Evolutionary conservation across 2,888 invertebrate genomes (phyloP), one percentile per base, ranked within the genome.

Genomic region (Pasiphila rectangulata): DNA sequence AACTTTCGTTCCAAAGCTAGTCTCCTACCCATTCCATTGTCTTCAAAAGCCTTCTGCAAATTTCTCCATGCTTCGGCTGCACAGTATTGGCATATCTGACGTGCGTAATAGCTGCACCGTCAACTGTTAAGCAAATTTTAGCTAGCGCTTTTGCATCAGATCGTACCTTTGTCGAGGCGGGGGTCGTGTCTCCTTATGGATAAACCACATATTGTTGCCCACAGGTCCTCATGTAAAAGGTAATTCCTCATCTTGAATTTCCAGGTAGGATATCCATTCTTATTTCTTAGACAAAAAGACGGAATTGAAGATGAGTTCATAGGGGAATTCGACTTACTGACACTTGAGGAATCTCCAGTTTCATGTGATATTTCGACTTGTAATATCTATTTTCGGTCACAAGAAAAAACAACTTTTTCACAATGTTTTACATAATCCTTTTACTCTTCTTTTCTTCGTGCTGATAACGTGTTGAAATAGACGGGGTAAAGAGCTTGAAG

Each of bases 21-120:
- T 10, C 37, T 13, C 3, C 37, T 19, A 25, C 37, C 19, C 6
- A 37, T 2, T 2, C 52, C 51, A 10, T 41, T 43, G 12, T 51
- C 54, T 12, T 57, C 57, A 25, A 49, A 57, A 0, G 55, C 55
- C 3, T 40, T 29, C 19, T 48, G 24, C 6, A 54, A 17, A 6
- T 34, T 51, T 1, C 23, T 39, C 57, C 53, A 53, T 1, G 53
- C 55, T 6, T 53, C 51, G 7, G 35, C 6, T 7, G 53, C 38
- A 1, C n/a, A n/a, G 38, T 19, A 7, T 32, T 29, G 3, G 48
- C 52, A 25, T 44, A 48, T 3, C 54, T 10, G 1, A 51, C 42
- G 12, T 54, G 45, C 6, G 51, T 16, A 9, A 43, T 37, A 1
- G 34, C 38, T 5, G 40, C n/a, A 0, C 42, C 16, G 2, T 36